Evolutionary conservation across 1,140 invertebrate genomes (phyloP).

Genomic region (Epicauta chinensis): DNA sequence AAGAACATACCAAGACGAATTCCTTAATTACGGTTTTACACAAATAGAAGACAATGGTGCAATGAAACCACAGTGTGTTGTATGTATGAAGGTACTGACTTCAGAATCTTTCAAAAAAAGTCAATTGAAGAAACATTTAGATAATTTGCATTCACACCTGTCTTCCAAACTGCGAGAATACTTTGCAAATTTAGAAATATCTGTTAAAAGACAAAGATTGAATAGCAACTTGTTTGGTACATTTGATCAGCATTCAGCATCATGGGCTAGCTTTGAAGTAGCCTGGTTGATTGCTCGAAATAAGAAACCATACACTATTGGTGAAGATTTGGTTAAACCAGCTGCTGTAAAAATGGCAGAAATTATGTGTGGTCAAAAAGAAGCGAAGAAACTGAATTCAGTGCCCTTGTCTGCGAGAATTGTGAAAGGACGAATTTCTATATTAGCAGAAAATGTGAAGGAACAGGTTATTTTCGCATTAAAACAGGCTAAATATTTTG

Average conservation of each 20-base stretch:
- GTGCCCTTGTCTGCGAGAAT: constrained; percentile 27
- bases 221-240: constrained; percentile 23
- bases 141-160: constrained; percentile 21
- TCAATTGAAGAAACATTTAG: constrained; percentile 27
- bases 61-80: constrained; percentile 30
- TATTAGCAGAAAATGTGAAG: constrained; percentile 25
- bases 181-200: constrained; percentile 25
- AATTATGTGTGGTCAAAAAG: constrained; percentile 19
- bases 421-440: constrained; percentile 4
- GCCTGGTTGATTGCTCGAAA: constrained; percentile 26
- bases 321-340: constrained; percentile 24
- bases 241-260: constrained; percentile 28
- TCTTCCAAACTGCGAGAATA: constrained; percentile 24
- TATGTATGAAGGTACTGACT: constrained; percentile 27
- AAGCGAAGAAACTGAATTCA: constrained; percentile 28
- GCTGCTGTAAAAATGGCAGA: constrained; percentile 21
- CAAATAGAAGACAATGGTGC: constrained; percentile 26
- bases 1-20: constrained; percentile 20
- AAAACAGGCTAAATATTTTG: constrained; percentile 17
- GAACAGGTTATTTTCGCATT: constrained; percentile 20
- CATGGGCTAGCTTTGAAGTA: constrained; percentile 27
- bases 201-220: constrained; percentile 25
- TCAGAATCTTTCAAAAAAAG: constrained; percentile 30
- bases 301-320: constrained; percentile 25
- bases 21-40: constrained; percentile 24